Percentiles rank a stretch among this genome's conserved stretches.
These are phyloP conservation scores for Drosophila limbata DNA, from an alignment of 2,888 invertebrate genomes.

Conservation along the genomic window DNA sequence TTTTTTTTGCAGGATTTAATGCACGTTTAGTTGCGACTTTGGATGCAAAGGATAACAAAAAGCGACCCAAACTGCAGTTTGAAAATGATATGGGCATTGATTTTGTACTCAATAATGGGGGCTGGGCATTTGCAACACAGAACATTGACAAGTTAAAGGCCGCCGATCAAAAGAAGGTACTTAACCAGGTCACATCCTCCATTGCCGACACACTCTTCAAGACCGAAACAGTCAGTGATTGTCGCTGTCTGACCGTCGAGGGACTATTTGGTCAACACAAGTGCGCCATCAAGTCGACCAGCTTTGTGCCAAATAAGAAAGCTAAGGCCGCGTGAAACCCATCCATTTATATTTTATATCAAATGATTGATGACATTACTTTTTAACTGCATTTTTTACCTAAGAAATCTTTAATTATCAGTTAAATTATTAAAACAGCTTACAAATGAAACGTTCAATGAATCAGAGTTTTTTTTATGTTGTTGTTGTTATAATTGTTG, in stretches of 20 bases:
- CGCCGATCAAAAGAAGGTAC: conserved; percentile 77
- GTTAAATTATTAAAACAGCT: conserved; percentile 9
- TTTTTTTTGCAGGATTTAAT: conserved; percentile 86
- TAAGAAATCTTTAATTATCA: conserved; percentile 13
- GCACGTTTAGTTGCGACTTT: conserved; percentile 88
- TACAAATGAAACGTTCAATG: conserved; percentile 3
- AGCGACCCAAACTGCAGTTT: conserved; percentile 87
- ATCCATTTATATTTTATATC: background rate
- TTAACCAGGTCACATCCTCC: conserved; percentile 78
- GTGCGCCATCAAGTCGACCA: conserved; percentile 80
- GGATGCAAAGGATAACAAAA: conserved; percentile 88
- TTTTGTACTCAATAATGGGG: conserved; percentile 86
- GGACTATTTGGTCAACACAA: conserved; percentile 83
- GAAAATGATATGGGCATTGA: conserved; percentile 89
- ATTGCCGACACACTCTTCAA: conserved; percentile 84
- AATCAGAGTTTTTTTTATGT: background rate
- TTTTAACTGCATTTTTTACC: conserved; percentile 3
- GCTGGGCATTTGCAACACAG: conserved; percentile 84
- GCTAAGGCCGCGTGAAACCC: conserved; percentile 63
- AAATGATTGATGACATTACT: conserved; percentile 4
- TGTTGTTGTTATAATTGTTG: no score
- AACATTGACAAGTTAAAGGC: conserved; percentile 77
- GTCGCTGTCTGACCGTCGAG: conserved; percentile 72
- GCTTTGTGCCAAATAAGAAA: conserved; percentile 82
- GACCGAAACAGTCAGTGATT: conserved; percentile 83